phyloP scores from a whole-genome alignment of 2,797 vertebrate species.

The Pogoniulus pusillus region DNA sequence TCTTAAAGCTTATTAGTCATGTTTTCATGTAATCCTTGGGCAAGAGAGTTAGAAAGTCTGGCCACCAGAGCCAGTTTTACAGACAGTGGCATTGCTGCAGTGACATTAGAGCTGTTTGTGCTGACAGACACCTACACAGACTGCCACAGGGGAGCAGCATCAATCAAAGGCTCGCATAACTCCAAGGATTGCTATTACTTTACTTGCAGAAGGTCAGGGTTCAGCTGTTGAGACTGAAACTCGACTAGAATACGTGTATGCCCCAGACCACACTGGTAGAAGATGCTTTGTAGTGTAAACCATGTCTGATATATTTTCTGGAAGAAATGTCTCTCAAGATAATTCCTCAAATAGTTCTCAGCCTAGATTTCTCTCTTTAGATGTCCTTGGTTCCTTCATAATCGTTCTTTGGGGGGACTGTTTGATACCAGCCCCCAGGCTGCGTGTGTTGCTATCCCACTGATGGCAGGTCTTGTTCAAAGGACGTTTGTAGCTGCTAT shows the following conservation, averaged over 20 bases:
- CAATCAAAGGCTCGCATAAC: not conserved
- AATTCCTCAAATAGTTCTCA: constrained; percentile 43
- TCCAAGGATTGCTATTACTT: not conserved
- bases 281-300: not conserved
- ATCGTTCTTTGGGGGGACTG: constrained; percentile 19
- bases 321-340: constrained; percentile 23
- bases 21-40: not conserved
- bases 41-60: not conserved
- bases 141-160: not conserved
- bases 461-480: constrained; percentile 47
- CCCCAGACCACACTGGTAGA: not conserved
- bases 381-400: constrained; percentile 49
- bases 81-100: not conserved
- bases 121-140: not conserved
- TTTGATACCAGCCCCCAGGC: constrained; percentile 51
- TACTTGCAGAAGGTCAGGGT: not conserved
- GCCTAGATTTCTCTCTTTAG: constrained; percentile 44
- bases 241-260: not conserved
- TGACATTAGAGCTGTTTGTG: not conserved
- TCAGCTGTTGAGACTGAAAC: not conserved
- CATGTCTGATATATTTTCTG: not conserved
- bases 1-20: not conserved
- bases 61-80: not conserved
- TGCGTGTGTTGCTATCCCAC: constrained; percentile 43
- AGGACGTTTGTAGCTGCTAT: constrained; percentile 46